Evolutionary conservation across 1,140 invertebrate genomes (phyloP).

Genomic region (Mamestra configurata): DNA sequence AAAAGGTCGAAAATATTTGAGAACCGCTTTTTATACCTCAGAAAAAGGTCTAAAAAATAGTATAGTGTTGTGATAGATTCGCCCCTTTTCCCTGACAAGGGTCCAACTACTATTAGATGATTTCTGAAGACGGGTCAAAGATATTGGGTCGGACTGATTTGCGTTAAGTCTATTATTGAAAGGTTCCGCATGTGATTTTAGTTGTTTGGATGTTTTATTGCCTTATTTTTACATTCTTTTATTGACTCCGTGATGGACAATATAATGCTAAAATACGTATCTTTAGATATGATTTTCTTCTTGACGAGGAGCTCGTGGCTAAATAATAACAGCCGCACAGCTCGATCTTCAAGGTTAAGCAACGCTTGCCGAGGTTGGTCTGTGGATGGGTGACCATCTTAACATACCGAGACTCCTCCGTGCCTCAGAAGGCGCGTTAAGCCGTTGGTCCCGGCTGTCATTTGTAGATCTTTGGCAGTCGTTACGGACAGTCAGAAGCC

Average conservation of each 20-base stretch:
- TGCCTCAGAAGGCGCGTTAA: too few species aligned
- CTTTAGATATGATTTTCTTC: too few species aligned
- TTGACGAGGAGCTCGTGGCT: too few species aligned
- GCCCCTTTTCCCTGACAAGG: conserved; percentile 23
- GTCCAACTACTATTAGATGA: conserved; percentile 37
- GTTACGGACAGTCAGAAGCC: too few species aligned
- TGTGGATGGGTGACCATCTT: too few species aligned
- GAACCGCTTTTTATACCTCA: not conserved
- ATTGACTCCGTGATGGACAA: not conserved
- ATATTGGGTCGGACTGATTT: conserved; percentile 19
- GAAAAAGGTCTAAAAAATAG: conserved; percentile 11
- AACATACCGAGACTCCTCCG: too few species aligned
- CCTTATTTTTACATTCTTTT: not conserved
- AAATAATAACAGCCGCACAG: too few species aligned
- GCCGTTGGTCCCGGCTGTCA: too few species aligned
- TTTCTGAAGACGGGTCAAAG: not conserved
- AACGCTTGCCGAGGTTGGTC: too few species aligned
- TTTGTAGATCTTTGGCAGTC: too few species aligned
- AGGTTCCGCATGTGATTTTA: not conserved
- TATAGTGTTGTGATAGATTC: not conserved
- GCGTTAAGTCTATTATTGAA: not conserved
- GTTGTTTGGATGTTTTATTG: not conserved
- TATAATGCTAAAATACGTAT: too few species aligned
- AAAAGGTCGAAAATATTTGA: not conserved
- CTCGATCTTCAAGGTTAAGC: too few species aligned